Base-by-base conservation (phyloP, 2,797 vertebrate species). In the Acanthurus lineatus region DNA sequence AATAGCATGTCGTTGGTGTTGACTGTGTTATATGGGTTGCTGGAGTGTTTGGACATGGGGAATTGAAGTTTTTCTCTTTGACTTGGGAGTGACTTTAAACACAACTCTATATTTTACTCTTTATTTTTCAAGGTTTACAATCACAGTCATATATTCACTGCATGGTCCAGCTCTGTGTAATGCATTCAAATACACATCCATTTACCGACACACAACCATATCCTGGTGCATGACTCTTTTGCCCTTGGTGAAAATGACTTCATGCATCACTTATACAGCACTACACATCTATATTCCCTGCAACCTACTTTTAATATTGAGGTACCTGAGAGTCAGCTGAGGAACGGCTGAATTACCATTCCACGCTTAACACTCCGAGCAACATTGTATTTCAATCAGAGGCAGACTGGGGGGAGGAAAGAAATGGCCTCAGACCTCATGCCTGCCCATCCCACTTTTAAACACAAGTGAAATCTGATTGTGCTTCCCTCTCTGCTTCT, bases 241-340 rank as follows among this genome's bases (percentile, higher is more conserved):
- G 93, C 89, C 93, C 92, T 95, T 93, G 91, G 76, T 87, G 81
- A 85, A 94, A 94, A 94, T 91, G 76, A 92, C 93, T 93, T 92
- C 82, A 92, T 94, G 92, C 92, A 91, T 93, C 91, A 91, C 90
- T 92, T 91, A 88, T 85, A 89, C 73, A 63, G 75, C 69, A 49
- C 80, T 69, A 76, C 83, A 86, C 89, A 90, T 94, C 88, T 86
- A 86, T 79, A 93, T 92, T 92, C 90, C 73, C 75, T 25, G 65
- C 81, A 90, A 84, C 63, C 68, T 79, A 71, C 87, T 78, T 91
- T 90, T 89, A 91, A 94, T 92, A 94, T 92, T 87, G 82, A 91
- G 87, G 90, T 68, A 88, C 75, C 76, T 85, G 81, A 44, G 79
- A 91, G 76, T 87, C 73, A 79, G 83, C 53, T 4, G 67, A 83